Conservation (phyloP, 2,888 invertebrate species). For the Melipona bicolor region DNA sequence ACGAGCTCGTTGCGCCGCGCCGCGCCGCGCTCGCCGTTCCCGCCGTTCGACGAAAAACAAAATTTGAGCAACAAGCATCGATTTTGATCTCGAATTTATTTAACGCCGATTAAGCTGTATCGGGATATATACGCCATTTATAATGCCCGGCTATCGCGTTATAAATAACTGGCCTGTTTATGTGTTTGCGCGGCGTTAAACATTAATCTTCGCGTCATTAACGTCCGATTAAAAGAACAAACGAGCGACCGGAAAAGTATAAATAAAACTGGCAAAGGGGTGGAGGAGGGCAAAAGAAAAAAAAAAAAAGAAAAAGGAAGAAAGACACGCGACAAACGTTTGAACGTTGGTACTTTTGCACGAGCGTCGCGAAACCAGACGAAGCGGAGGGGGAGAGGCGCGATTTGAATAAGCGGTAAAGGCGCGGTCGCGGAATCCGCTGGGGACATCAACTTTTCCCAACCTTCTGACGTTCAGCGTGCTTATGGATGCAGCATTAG, state of each 20-base stretch:
- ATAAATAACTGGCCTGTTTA: constrained; percentile 38
- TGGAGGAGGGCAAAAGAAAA: background rate
- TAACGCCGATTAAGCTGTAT: constrained; percentile 57
- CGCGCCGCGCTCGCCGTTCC: constrained; percentile 8
- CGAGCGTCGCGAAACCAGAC: background rate
- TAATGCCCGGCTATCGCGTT: constrained; percentile 34
- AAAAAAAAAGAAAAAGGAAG: background rate
- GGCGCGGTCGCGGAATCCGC: constrained; percentile 73
- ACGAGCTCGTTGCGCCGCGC: constrained; percentile 20
- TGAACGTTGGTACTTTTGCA: constrained; percentile 5
- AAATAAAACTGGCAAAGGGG: background rate
- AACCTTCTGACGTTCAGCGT: constrained; percentile 74
- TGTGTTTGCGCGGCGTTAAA: background rate
- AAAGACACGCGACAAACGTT: background rate
- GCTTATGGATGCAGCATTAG: constrained; percentile 76
- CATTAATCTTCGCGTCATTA: constrained; percentile 47
- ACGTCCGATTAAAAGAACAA: constrained; percentile 35
- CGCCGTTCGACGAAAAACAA: constrained; percentile 53
- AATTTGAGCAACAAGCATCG: constrained; percentile 67
- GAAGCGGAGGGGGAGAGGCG: background rate
- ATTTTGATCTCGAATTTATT: constrained; percentile 66
- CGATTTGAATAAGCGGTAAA: constrained; percentile 75
- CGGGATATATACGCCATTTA: constrained; percentile 52
- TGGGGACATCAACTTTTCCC: constrained; percentile 75
- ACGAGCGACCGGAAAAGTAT: background rate